Evolutionary conservation across 2,888 invertebrate genomes (phyloP).

Genomic region (Eudemis profundana): DNA sequence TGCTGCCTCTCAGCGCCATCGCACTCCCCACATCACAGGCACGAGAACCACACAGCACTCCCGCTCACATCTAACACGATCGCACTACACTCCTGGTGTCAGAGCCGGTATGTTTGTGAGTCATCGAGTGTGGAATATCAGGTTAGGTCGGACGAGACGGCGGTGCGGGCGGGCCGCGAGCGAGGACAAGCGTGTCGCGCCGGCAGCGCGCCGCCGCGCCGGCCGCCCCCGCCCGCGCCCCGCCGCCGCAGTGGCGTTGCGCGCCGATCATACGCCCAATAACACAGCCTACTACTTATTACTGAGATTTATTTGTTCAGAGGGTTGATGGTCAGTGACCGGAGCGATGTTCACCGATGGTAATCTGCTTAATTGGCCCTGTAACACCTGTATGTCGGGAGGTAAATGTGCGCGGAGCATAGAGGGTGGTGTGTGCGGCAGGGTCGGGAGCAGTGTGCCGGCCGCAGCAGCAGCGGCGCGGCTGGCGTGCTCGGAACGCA

Average conservation of each 20-base stretch:
- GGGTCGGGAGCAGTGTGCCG: constrained; percentile 42
- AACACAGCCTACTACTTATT: constrained; percentile 79
- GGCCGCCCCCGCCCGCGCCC: constrained; percentile 55
- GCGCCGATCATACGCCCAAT: constrained; percentile 84
- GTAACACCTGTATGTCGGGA: constrained; percentile 22
- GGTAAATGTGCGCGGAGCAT: constrained; percentile 25
- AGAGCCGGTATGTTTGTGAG: constrained; percentile 65
- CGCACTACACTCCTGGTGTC: constrained; percentile 69
- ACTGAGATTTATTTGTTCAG: constrained; percentile 80
- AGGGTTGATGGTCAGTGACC: constrained; percentile 70
- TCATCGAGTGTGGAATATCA: constrained; percentile 61
- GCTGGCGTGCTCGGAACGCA: constrained; percentile 68
- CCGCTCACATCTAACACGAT: constrained; percentile 62
- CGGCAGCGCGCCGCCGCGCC: constrained; percentile 52
- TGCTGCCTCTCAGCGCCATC: constrained; percentile 70
- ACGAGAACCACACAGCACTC: constrained; percentile 67
- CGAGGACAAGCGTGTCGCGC: constrained; percentile 66
- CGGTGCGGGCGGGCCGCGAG: constrained; percentile 65
- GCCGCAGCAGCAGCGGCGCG: constrained; percentile 39
- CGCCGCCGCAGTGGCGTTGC: constrained; percentile 82
- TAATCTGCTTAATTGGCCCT: constrained; percentile 10
- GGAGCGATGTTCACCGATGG: constrained; percentile 52
- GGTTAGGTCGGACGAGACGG: constrained; percentile 59
- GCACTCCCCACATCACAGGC: constrained; percentile 76
- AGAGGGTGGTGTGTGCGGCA: constrained; percentile 47